Evolutionary conservation across 2,797 vertebrate genomes (phyloP), one percentile per base, ranked within the genome.

Genomic region (Poeciliopsis infans): DNA sequence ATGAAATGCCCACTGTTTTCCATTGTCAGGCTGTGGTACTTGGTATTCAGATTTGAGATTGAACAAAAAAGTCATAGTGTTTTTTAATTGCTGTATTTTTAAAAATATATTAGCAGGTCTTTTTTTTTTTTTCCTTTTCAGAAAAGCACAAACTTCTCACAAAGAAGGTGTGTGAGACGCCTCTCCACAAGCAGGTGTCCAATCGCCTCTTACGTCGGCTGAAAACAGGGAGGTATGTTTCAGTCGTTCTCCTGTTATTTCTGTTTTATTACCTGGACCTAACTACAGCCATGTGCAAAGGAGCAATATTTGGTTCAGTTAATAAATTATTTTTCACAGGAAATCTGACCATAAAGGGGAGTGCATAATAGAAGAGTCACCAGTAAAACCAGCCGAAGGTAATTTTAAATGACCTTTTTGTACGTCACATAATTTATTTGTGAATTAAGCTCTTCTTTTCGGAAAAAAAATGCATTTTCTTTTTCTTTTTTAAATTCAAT

Each of bases 281-380:
- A 13, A 28, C 3, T 66, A 13, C 7, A 51, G 3, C 28, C 18
- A 25, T 13, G 10, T 61, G 2, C 53, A 4, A 73, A 31, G 0
- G 31, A n/a, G 36, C 39, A 41, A 31, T 41, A 7, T 45, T 57
- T 28, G 7, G 3, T 3, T 49, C n/a, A 23, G 47, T 10, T 61
- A 20, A 33, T 68, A 0, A 23, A 46, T 31, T 49, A 2, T 91
- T 64, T 59, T 33, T 13, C 23, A 47, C 83, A 99, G 98, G 90
- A 96, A 91, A 66, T 97, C 97, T 57, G 95, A 94, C 75, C 93
- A 95, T 59, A 92, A 85, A 79, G 96, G 96, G n/a, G 84, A 95
- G 28, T 91, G 85, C 68, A 86, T 99, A 71, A 97, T 99, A 55
- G 98, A 99, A 87, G 98, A 99, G 87, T 99, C 98, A 66, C 98